These are phyloP conservation scores for Oasisia sp. DNA, from an alignment of 2,888 invertebrate species.

Conservation along the genomic window DNA sequence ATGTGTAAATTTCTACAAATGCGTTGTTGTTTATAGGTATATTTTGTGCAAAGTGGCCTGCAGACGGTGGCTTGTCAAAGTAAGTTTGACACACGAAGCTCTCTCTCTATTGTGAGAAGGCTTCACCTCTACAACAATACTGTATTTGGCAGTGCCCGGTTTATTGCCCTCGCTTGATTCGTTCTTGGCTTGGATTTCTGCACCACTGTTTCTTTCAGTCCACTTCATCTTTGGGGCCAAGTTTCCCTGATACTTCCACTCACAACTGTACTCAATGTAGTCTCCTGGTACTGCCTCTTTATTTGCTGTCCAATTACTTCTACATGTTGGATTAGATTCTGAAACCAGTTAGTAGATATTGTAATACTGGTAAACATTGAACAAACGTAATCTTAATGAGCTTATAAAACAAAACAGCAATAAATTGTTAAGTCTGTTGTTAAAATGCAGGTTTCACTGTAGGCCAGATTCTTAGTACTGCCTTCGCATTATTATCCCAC, in stretches of 20 bases:
- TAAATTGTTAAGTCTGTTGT: too few relatives aligned
- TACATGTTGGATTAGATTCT: background rate
- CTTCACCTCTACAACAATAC: slow-evolving; percentile 1
- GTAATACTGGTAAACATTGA: too few relatives aligned
- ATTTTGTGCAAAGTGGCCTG: background rate
- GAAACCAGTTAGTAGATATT: too few relatives aligned
- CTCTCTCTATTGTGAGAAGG: slow-evolving; percentile 20
- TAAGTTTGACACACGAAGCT: too few relatives aligned
- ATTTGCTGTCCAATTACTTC: background rate
- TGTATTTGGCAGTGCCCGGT: background rate
- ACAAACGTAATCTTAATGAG: too few relatives aligned
- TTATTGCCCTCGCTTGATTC: background rate
- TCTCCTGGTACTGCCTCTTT: background rate
- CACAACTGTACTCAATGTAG: slow-evolving; percentile 13
- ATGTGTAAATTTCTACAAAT: background rate
- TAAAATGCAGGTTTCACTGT: too few relatives aligned
- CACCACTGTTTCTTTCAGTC: background rate
- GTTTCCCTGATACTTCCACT: background rate
- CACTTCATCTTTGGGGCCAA: background rate
- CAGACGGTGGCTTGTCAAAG: background rate
- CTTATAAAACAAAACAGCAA: too few relatives aligned
- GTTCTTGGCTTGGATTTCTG: background rate
- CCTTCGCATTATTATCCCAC: too few relatives aligned
- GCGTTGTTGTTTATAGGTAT: slow-evolving; percentile 19
- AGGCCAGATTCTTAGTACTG: too few relatives aligned